A percentile compares a stretch with the other conserved stretches of the same genome.
phyloP scores from a whole-genome alignment of 1,140 invertebrate genomes.

The Calycopis cecrops region DNA sequence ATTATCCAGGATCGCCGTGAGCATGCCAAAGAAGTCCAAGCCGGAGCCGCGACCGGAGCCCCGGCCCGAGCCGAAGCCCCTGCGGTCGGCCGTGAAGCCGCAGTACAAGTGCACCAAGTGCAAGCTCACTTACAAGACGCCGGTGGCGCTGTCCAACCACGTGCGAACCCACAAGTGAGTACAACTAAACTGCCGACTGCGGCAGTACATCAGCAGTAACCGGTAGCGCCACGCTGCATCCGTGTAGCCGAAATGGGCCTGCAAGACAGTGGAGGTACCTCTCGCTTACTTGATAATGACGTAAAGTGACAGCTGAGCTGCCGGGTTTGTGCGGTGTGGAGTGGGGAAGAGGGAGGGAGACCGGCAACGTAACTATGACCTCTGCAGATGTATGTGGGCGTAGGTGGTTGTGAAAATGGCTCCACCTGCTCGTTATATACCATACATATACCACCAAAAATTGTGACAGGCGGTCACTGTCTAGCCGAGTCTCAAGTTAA shows the following conservation, averaged over 20 bases:
- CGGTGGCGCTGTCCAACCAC: slow-evolving; percentile 31
- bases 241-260: background rate
- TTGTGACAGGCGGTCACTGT: too few species aligned
- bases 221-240: background rate
- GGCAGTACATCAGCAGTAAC: background rate
- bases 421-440: too few species aligned
- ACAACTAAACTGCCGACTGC: slow-evolving; percentile 20
- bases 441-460: too few species aligned
- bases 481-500: too few species aligned
- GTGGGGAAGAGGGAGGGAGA: too few species aligned
- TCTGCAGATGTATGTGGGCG: too few species aligned
- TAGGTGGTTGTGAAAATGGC: too few species aligned
- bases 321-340: background rate
- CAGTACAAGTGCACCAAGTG: slow-evolving; percentile 12
- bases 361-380: too few species aligned
- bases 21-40: slow-evolving; percentile 1
- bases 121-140: slow-evolving; percentile 27
- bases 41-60: background rate
- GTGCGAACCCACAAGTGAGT: slow-evolving; percentile 14
- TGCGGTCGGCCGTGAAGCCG: background rate
- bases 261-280: background rate
- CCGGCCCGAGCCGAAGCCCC: background rate
- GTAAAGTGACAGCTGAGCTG: background rate
- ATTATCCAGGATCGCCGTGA: slow-evolving; percentile 17
- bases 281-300: background rate